Evolutionary conservation across 2,113 vertebrate genomes (phyloP).

Genomic region (Cheirogaleus medius): DNA sequence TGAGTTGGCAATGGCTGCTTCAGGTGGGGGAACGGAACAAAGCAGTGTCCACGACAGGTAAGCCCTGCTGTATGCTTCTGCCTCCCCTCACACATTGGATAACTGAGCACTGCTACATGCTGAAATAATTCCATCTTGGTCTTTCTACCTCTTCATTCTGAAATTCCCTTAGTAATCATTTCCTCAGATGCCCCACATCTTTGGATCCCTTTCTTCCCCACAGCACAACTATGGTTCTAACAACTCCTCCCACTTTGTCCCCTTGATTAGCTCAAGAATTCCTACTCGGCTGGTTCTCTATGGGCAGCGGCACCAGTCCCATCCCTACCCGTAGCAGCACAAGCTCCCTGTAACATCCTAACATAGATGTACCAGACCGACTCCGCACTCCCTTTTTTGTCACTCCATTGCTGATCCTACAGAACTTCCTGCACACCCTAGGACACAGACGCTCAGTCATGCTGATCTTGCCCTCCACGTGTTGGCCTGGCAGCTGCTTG

Average conservation of each 20-base stretch:
- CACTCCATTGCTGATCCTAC: fast-evolving
- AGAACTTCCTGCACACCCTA: neutral
- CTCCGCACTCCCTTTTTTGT: fast-evolving
- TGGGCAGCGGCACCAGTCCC: fast-evolving
- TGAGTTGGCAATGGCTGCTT: neutral
- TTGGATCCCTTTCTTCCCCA: neutral
- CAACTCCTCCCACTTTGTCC: neutral
- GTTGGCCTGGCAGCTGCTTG: neutral
- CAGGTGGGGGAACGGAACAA: neutral
- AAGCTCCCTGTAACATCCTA: neutral
- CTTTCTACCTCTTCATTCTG: neutral
- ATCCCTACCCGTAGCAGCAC: fast-evolving
- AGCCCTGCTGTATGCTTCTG: too few relatives aligned
- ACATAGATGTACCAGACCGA: fast-evolving
- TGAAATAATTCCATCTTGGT: neutral
- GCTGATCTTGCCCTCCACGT: neutral
- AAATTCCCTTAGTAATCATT: neutral
- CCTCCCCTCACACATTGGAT: neutral
- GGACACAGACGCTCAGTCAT: neutral
- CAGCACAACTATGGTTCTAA: neutral
- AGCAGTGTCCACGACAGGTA: fast-evolving
- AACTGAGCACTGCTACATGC: neutral
- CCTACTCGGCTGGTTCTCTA: too few relatives aligned
- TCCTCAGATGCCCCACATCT: neutral
- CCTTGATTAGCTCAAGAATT: neutral